Conservation (phyloP, 2,113 vertebrate species). For the Epinephelus fuscoguttatus region DNA sequence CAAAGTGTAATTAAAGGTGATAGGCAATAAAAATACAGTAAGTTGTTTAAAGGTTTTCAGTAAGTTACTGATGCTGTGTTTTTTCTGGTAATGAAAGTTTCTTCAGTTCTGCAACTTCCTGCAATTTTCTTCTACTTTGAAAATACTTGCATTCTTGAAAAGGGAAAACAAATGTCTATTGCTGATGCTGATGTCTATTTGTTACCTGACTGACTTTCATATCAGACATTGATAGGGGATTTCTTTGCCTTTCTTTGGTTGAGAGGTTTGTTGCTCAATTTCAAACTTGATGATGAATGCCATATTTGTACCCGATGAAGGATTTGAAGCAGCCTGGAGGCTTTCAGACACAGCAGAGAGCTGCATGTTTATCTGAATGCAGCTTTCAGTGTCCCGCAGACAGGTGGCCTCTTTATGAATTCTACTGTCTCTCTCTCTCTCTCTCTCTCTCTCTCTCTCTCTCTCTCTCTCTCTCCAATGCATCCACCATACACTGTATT, state of each 20-base stretch:
- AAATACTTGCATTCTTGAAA: background rate
- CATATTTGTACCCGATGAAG: conserved; percentile 1
- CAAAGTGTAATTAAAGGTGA: too few relatives aligned
- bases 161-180: background rate
- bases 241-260: background rate
- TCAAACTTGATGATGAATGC: conserved; percentile 28
- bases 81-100: background rate
- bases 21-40: background rate
- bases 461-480: conserved; percentile 32
- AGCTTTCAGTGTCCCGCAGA: conserved; percentile 33
- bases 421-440: conserved; percentile 3
- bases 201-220: background rate
- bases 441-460: conserved; percentile 37
- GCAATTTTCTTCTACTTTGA: background rate
- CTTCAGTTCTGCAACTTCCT: background rate
- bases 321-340: conserved; percentile 22
- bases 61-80: background rate
- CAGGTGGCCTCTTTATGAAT: conserved; percentile 46
- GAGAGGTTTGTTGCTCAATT: background rate
- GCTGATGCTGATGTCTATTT: background rate
- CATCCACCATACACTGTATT: conserved; percentile 49
- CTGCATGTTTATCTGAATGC: conserved; percentile 41
- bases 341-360: conserved; percentile 19
- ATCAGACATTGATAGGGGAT: background rate
- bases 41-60: background rate